phyloP scores from a whole-genome alignment of 2,113 vertebrate species.

The Laterallus jamaicensis region DNA sequence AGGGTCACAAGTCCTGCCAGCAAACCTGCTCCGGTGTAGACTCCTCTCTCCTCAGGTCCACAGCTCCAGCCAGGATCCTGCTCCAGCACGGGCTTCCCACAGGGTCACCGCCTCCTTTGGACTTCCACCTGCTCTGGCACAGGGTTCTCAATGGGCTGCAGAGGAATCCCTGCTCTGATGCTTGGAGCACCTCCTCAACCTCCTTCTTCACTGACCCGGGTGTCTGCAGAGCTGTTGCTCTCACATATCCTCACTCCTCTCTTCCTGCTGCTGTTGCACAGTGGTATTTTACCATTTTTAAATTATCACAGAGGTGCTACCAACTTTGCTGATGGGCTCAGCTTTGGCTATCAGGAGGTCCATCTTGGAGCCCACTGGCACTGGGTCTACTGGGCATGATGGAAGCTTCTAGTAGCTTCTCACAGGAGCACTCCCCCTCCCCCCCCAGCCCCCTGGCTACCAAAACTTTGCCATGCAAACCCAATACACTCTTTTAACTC shows the following conservation, averaged over 20 bases:
- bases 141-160: background rate
- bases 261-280: background rate
- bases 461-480: background rate
- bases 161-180: background rate
- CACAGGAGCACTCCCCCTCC: background rate
- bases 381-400: background rate
- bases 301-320: background rate
- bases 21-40: background rate
- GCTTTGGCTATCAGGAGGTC: background rate
- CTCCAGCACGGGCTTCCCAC: background rate
- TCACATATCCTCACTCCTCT: background rate
- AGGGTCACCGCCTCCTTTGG: background rate
- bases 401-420: background rate
- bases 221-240: background rate
- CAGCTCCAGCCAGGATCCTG: background rate
- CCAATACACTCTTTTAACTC: background rate
- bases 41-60: background rate
- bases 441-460: background rate
- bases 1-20: background rate
- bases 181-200: background rate
- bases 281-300: background rate
- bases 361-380: background rate
- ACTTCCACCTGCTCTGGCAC: accelerated
- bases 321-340: background rate
- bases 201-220: background rate